Evolutionary conservation across 2,797 vertebrate genomes (phyloP).

Genomic region (Ctenopoma multispine): DNA sequence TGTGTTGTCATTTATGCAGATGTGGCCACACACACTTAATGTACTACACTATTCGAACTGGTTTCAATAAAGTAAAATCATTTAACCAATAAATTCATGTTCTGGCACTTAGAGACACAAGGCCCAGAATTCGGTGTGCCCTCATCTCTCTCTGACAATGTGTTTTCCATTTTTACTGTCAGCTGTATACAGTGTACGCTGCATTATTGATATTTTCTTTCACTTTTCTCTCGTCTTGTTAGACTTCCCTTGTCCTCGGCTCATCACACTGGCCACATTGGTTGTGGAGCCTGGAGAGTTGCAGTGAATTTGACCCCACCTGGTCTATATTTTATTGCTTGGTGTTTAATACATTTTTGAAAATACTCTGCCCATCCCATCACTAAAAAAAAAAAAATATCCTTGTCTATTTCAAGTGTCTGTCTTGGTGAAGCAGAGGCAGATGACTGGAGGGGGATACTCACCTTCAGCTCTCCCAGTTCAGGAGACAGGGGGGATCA

Average conservation of each 20-base stretch:
- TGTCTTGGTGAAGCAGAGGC: conserved; percentile 66
- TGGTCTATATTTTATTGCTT: conserved; percentile 82
- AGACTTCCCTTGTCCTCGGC: conserved; percentile 68
- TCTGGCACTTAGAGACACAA: conserved; percentile 33
- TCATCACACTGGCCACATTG: conserved; percentile 67
- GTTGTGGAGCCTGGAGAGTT: conserved; percentile 68
- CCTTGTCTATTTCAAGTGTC: conserved; percentile 72
- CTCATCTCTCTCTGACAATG: conserved; percentile 37
- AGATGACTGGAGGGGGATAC: conserved; percentile 76
- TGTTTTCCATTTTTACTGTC: conserved; percentile 69
- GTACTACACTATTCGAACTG: neutral
- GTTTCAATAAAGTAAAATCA: conserved; percentile 30
- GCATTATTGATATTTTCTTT: conserved; percentile 79
- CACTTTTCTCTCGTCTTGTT: conserved; percentile 67
- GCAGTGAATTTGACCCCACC: conserved; percentile 74
- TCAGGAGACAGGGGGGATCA: conserved; percentile 78
- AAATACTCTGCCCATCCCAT: conserved; percentile 52
- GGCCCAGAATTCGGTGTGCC: conserved; percentile 32
- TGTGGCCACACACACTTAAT: neutral
- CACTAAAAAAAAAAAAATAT: conserved; percentile 20
- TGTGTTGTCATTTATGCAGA: neutral
- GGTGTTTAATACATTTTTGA: conserved; percentile 82
- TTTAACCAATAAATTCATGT: conserved; percentile 33
- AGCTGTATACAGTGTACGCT: conserved; percentile 67
- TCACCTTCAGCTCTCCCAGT: conserved; percentile 79